Evolutionary conservation across 2,797 vertebrate genomes (phyloP).

Genomic region (Cephalopachus bancanus): DNA sequence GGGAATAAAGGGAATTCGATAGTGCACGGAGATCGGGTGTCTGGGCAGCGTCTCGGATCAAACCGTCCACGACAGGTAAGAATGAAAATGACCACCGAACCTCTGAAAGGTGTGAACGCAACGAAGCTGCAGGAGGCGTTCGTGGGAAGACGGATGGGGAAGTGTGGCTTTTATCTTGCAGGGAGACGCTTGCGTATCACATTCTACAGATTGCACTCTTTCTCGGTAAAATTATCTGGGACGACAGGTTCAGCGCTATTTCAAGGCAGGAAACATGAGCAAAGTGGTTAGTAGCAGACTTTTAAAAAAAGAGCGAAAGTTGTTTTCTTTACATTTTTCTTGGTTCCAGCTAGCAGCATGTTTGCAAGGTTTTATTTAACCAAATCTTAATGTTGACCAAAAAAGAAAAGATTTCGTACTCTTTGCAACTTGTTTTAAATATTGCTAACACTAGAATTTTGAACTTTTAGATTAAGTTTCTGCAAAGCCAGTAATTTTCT

Average conservation of each 20-base stretch:
- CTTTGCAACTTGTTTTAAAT: slow-evolving; percentile 58
- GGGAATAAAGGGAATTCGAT: slow-evolving; percentile 74
- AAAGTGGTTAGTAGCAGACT: neutral
- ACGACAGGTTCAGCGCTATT: slow-evolving; percentile 46
- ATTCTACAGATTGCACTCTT: neutral
- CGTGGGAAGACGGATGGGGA: neutral
- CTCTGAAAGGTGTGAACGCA: slow-evolving; percentile 55
- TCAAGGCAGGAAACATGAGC: slow-evolving; percentile 19
- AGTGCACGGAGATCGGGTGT: slow-evolving; percentile 79
- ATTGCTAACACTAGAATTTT: slow-evolving; percentile 33
- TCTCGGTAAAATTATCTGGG: slow-evolving; percentile 42
- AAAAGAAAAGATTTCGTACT: neutral
- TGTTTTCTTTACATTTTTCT: neutral
- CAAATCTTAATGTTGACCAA: slow-evolving; percentile 9
- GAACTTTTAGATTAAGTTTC: slow-evolving; percentile 39
- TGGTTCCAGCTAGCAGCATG: slow-evolving; percentile 27
- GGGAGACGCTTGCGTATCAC: neutral
- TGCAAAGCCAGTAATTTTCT: neutral
- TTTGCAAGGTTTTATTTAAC: slow-evolving; percentile 58
- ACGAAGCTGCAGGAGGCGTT: slow-evolving; percentile 47
- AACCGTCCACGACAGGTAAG: slow-evolving; percentile 78
- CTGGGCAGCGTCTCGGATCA: slow-evolving; percentile 75
- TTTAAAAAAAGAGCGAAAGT: neutral
- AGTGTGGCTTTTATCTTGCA: slow-evolving; percentile 9
- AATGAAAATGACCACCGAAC: slow-evolving; percentile 47